Evolutionary conservation across 2,113 vertebrate species (phyloP), one percentile per base, ranked within the genome.

Genomic region (Speoplatyrhinus poulsoni): DNA sequence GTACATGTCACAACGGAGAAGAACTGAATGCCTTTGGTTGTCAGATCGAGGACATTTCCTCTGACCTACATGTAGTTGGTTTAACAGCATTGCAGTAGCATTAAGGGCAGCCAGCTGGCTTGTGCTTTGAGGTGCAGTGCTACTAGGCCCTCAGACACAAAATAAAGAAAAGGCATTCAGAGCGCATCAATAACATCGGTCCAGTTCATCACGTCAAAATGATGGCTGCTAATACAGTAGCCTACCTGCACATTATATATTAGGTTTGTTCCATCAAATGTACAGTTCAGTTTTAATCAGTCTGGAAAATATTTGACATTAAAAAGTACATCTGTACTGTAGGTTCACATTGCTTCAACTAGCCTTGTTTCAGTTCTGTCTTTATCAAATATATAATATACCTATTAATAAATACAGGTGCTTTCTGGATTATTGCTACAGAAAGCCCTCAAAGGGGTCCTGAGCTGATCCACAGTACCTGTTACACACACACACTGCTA

Each of bases 391-490:
- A 59, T 78, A 82, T 61, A 76, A 5, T 41, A 5, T 41, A 41
- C 36, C 7, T 41, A 84, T 26, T 26, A 26, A 26, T 26, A 87
- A 82, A 73, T 55, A 15, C 62, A 64, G 47, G 67, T 2, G 10
- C 46, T n/a, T 65, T 75, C 9, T 33, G 62, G 65, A 47, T 33
- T 61, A 68, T 26, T 74, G 73, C 68, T 72, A 69, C 54, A 69
- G 63, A 84, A 67, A 60, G 79, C 68, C 67, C 74, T 41, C 69
- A 33, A 65, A 61, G 57, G 26, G 26, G 16, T n/a, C 76, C 59
- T 50, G 50, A 59, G 57, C 32, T 55, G 36, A 32, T 68, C 66
- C 75, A 86, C 76, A 80, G 75, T 83, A 77, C 56, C 62, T 53
- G 50, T 71, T 41, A 73, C 12, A 32, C 16, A 47, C 33, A 2